Base-by-base conservation (phyloP, 2,888 invertebrate species). In the Andrena chrysosceles region DNA sequence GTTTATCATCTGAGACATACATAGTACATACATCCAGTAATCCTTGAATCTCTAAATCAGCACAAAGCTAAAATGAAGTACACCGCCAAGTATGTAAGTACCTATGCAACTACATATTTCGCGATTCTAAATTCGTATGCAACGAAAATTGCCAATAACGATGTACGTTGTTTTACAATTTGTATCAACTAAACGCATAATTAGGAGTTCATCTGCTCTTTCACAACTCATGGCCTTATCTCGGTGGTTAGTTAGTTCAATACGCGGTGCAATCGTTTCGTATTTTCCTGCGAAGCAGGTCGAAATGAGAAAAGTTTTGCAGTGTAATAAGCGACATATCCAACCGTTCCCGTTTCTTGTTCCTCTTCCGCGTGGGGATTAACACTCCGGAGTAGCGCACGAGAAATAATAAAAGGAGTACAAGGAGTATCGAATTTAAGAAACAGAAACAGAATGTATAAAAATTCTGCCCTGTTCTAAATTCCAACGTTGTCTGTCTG, bases 271-370 rank as follows among this genome's bases (percentile, higher is more conserved):
- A 71, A 80, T 81, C 70, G 72, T 87, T 85, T 85, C 75, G 64
- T 75, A 85, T 85, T 84, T 81, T 52, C 75, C 63, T 60, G 79
- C 77, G 83, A 78, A 81, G 76, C 60, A 84, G 77, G 72, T 81
- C 86, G 89, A 87, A 91, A 93, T 92, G 91, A 92, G 92, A 92
- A 93, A 93, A 93, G 91, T 92, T 92, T 83, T 82, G 67, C 85
- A 85, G 84, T 84, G 90, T 89, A 91, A 92, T 92, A 91, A 92
- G 90, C 91, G 87, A 86, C 82, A 86, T 81, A 77, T 67, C 75
- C 69, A 35, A 64, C 56, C 60, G 54, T 63, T 59, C 71, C 64
- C 23, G 72, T 42, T 69, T 70, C 75, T 75, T 49, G 69, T 63
- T 49, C 35, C 72, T 49, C 70, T 23, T 33, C 29, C 48, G 54